Evolutionary conservation across 1,140 invertebrate genomes (phyloP).

Genomic region (Mylabris phalerata): DNA sequence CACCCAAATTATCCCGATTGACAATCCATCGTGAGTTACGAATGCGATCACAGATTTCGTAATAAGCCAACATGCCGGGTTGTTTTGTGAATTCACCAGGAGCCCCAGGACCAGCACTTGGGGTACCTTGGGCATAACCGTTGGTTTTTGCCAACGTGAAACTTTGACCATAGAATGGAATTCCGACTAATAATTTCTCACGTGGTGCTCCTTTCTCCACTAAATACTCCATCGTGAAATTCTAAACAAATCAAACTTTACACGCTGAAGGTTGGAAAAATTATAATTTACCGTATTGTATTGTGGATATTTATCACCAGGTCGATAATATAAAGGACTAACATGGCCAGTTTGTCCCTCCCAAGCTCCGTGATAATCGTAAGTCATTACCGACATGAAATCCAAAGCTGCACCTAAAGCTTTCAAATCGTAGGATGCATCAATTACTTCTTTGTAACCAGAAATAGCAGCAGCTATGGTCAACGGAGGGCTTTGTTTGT

Average conservation of each 20-base stretch:
- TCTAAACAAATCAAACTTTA: conserved; percentile 44
- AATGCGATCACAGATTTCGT: conserved; percentile 78
- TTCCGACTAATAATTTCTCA: conserved; percentile 75
- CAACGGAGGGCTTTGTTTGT: conserved; percentile 57
- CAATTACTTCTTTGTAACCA: conserved; percentile 83
- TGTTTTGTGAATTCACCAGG: conserved; percentile 80
- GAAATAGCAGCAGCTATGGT: conserved; percentile 77
- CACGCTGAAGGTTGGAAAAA: neutral
- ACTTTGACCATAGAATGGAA: conserved; percentile 85
- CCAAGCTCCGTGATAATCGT: conserved; percentile 86
- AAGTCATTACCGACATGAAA: conserved; percentile 82
- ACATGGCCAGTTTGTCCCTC: conserved; percentile 74
- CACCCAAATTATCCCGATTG: conserved; percentile 44
- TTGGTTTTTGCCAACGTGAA: conserved; percentile 60
- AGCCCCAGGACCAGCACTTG: conserved; percentile 62
- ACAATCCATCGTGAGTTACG: conserved; percentile 54
- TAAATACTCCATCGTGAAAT: conserved; percentile 69
- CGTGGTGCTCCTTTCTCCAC: conserved; percentile 65
- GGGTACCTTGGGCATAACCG: conserved; percentile 43
- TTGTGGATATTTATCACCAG: conserved; percentile 59
- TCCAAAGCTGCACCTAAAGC: conserved; percentile 62
- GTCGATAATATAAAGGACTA: conserved; percentile 63
- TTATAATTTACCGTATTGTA: conserved; percentile 68
- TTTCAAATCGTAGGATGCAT: conserved; percentile 71
- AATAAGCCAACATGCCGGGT: conserved; percentile 82